Evolutionary conservation across 1,140 invertebrate species (phyloP).

Genomic region (Globodera ellingtonae): DNA sequence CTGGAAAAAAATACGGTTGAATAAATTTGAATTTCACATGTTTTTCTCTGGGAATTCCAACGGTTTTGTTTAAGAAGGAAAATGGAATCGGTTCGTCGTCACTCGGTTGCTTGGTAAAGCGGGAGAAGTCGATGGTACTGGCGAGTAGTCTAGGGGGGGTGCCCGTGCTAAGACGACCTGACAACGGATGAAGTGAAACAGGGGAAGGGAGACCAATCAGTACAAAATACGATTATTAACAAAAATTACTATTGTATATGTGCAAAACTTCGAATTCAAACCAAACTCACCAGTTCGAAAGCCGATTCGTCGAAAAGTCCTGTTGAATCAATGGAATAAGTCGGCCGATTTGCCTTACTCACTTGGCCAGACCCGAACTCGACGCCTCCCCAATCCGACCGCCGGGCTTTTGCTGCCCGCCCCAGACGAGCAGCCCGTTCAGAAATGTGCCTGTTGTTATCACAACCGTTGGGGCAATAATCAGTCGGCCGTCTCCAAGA

Average conservation of each 20-base stretch:
- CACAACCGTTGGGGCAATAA: slow-evolving; percentile 72
- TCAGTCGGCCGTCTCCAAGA: slow-evolving; percentile 60
- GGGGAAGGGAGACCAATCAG: no score
- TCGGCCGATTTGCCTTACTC: slow-evolving; percentile 68
- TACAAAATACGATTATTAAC: background rate
- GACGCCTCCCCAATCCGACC: slow-evolving; percentile 82
- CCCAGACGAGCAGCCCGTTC: slow-evolving; percentile 84
- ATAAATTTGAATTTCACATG: slow-evolving; percentile 30
- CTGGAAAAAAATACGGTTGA: background rate
- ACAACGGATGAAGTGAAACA: slow-evolving; percentile 69
- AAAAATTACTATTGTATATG: background rate
- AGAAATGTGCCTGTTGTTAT: slow-evolving; percentile 93
- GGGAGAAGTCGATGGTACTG: slow-evolving; percentile 76
- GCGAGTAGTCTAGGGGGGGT: slow-evolving; percentile 82
- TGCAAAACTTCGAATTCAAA: background rate
- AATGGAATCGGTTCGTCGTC: slow-evolving; percentile 58
- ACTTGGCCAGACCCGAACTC: slow-evolving; percentile 79
- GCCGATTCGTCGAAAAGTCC: slow-evolving; percentile 8
- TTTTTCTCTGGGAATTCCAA: slow-evolving; percentile 73
- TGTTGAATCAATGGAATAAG: background rate
- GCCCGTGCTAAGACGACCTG: slow-evolving; percentile 87
- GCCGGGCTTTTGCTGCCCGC: slow-evolving; percentile 77
- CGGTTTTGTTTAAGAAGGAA: slow-evolving; percentile 81
- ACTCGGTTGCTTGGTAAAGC: slow-evolving; percentile 42
- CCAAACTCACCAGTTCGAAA: slow-evolving; percentile 6